Evolutionary conservation across 2,113 vertebrate genomes (phyloP).

Genomic region (Opisthocomus hoazin): DNA sequence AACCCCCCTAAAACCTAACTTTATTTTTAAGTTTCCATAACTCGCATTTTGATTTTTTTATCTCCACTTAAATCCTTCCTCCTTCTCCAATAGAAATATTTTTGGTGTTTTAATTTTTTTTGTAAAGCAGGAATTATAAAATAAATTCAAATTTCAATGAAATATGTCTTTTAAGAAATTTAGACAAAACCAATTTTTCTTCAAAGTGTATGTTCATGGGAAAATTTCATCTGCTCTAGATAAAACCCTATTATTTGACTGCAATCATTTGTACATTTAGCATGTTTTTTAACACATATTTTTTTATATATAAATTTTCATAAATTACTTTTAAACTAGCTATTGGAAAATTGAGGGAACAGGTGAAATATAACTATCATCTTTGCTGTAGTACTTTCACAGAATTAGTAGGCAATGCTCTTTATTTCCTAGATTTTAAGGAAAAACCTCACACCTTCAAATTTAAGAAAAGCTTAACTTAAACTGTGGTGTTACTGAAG

Average conservation of each 20-base stretch:
- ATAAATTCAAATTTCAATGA: background rate
- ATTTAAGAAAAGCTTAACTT: background rate
- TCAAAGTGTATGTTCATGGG: fast-evolving
- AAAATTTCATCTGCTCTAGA: background rate
- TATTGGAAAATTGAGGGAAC: background rate
- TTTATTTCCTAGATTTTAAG: background rate
- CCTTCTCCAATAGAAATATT: background rate
- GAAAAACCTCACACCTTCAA: background rate
- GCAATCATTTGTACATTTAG: background rate
- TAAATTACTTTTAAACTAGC: background rate
- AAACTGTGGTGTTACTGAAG: background rate
- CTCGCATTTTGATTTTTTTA: background rate
- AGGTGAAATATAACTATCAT: background rate
- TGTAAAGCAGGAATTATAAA: background rate
- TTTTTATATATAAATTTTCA: background rate
- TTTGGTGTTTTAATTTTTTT: background rate
- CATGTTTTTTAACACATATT: background rate
- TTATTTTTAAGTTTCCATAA: background rate
- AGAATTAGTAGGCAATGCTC: background rate
- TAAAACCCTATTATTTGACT: background rate
- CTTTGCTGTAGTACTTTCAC: background rate
- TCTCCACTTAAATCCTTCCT: background rate
- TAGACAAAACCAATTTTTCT: background rate
- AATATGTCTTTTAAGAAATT: background rate
- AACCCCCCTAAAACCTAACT: background rate